Percentiles rank a stretch among this genome's conserved stretches.
phyloP scores from a whole-genome alignment of 2,888 invertebrate species.

The Arctia plantaginis region DNA sequence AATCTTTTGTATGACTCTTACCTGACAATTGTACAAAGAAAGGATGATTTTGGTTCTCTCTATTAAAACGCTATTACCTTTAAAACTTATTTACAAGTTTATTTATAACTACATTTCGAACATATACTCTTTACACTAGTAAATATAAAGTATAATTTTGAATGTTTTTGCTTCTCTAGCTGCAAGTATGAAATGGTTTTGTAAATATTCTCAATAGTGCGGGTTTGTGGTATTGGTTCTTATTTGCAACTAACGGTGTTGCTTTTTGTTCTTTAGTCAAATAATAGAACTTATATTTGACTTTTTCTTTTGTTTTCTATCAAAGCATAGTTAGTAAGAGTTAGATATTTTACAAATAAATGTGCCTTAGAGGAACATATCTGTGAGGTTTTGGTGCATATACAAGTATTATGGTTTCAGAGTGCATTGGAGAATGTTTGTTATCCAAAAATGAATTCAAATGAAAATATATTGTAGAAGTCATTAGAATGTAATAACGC shows the following conservation, averaged over 20 bases:
- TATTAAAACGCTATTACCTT: constrained; percentile 80
- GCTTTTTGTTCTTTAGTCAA: constrained; percentile 24
- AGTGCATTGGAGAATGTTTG: not conserved
- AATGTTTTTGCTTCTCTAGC: constrained; percentile 13
- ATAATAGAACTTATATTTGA: not conserved
- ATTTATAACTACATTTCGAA: not conserved
- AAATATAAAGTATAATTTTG: constrained; percentile 23
- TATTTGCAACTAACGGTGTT: constrained; percentile 63
- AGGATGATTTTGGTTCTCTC: constrained; percentile 81
- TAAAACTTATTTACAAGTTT: constrained; percentile 41
- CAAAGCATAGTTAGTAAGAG: not conserved
- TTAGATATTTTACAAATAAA: not conserved
- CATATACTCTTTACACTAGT: constrained; percentile 9
- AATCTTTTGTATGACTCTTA: constrained; percentile 73
- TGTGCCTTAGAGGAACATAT: not conserved
- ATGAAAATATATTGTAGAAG: not conserved
- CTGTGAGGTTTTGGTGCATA: not conserved
- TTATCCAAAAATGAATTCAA: not conserved
- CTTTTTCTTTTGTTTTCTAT: not conserved
- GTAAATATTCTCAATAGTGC: constrained; percentile 31
- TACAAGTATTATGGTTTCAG: not conserved
- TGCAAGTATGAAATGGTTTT: constrained; percentile 9
- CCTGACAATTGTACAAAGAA: constrained; percentile 81
- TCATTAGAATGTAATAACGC: not conserved
- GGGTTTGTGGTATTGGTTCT: constrained; percentile 52